phyloP scores from a whole-genome alignment of 2,888 invertebrate species.

The Lepidonotus clava region DNA sequence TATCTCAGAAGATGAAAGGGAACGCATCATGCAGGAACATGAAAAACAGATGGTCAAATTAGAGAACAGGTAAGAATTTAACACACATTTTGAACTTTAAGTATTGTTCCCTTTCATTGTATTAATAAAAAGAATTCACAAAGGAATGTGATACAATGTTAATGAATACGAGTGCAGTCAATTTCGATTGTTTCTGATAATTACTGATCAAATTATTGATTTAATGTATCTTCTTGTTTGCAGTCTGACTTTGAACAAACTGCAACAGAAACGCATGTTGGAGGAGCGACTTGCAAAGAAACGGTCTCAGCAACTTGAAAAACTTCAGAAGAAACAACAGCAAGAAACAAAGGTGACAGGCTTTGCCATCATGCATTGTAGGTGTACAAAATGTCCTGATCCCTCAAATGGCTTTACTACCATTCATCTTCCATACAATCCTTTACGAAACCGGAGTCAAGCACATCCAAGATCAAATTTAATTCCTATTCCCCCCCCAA shows the following conservation, averaged over 20 bases:
- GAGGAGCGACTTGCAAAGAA: conserved; percentile 75
- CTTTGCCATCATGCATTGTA: too few relatives aligned
- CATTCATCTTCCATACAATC: too few relatives aligned
- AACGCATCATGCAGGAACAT: conserved; percentile 77
- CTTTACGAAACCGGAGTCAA: too few relatives aligned
- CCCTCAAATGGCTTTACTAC: too few relatives aligned
- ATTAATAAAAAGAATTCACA: not conserved
- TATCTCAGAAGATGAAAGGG: conserved; percentile 77
- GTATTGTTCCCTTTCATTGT: not conserved
- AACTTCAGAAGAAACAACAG: conserved; percentile 73
- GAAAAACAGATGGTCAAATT: conserved; percentile 79
- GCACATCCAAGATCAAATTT: too few relatives aligned
- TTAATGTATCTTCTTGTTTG: conserved; percentile 31
- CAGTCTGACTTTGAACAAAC: conserved; percentile 76
- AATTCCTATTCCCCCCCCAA: too few relatives aligned
- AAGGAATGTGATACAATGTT: not conserved
- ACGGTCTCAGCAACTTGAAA: conserved; percentile 73
- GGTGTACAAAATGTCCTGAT: too few relatives aligned
- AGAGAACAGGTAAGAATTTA: conserved; percentile 74
- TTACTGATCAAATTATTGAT: too few relatives aligned
- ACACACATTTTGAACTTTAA: not conserved
- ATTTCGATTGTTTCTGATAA: not conserved
- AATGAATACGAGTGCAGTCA: not conserved
- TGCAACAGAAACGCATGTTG: conserved; percentile 77
- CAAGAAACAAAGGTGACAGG: conserved; percentile 71